Base-by-base conservation (phyloP, 2,888 invertebrate genomes). In the Pecten maximus region DNA sequence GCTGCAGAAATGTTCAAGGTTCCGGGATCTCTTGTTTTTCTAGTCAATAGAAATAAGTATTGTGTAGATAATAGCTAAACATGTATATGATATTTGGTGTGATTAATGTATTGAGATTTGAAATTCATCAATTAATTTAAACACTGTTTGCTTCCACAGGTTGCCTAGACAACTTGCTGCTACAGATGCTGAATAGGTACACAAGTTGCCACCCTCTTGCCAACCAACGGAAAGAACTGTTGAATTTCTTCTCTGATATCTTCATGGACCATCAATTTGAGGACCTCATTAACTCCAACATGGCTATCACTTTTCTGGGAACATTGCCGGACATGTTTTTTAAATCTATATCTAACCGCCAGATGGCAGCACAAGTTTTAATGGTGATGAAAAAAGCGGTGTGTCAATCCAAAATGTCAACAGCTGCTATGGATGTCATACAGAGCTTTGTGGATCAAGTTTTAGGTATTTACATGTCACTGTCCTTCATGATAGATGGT, bases 281-380 rank as follows among this genome's bases (percentile, higher is more conserved):
- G n/a, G 54, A 88, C 10, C n/a, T 87, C 40, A 74, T 90, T 39
- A 90, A 89, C 89, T 89, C 90, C 0, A 92, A 93, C 4, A 54
- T 92, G 4, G 90, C 87, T 40, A 87, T 89, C n/a, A 87, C 40
- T 40, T 94, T 94, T 90, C 89, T 94, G 60, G 88, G 90, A 19
- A 92, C 93, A 60, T 89, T 94, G 54, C 93, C 94, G 87, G 93
- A 92, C 89, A 92, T 94, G 89, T 90, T 94, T 74, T 86, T 90
- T 40, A 92, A 92, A 89, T 90, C 88, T 15, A 92, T 89, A 15
- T 91, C 90, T 19, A 93, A 92, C 44, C 88, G 74, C 28, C 88
- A 92, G 90, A 93, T 93, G 91, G 92, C 93, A 87, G 89, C 90
- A 74, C 89, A 93, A 23, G 50, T 95, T 35, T 35, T 94, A 16